Percentiles rank a stretch among this genome's conserved stretches.
Conservation (phyloP, 2,888 invertebrate genomes). For the Torymus auratus region DNA sequence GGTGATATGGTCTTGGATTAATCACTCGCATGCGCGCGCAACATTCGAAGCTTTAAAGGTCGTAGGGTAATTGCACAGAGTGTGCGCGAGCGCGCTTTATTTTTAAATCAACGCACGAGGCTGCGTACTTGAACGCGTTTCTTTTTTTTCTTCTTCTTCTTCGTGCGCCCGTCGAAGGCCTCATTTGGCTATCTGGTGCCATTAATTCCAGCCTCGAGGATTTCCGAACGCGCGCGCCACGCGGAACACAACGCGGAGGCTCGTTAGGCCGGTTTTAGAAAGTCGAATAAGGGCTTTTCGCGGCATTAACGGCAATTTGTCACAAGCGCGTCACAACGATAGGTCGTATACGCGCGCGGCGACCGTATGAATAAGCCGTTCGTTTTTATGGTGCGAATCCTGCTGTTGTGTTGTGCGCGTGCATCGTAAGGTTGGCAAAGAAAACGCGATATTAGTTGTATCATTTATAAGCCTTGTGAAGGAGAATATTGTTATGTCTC, state of each 20-base stretch:
- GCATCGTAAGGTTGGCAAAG: no score
- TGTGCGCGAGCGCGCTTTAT: neutral
- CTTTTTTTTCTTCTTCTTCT: neutral
- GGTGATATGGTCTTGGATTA: no score
- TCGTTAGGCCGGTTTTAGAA: constrained; percentile 51
- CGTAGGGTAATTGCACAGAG: neutral
- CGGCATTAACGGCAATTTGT: constrained; percentile 11
- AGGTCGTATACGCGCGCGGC: neutral
- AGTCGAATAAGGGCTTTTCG: constrained; percentile 32
- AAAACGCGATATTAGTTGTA: no score
- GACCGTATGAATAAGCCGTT: neutral
- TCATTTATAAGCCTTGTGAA: no score
- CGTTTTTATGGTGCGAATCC: constrained; percentile 12
- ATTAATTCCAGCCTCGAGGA: constrained; percentile 21
- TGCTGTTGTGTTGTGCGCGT: neutral
- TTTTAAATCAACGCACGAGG: constrained; percentile 33
- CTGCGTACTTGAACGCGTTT: constrained; percentile 18
- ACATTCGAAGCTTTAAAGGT: neutral
- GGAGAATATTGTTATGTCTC: no score
- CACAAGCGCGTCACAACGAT: neutral
- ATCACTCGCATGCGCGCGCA: no score
- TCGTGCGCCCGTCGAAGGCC: neutral
- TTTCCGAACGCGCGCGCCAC: neutral
- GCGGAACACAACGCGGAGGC: constrained; percentile 16
- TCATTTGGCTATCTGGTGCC: neutral